Evolutionary conservation across 1,140 invertebrate genomes (phyloP).

Genomic region (Nixonia krombeini): DNA sequence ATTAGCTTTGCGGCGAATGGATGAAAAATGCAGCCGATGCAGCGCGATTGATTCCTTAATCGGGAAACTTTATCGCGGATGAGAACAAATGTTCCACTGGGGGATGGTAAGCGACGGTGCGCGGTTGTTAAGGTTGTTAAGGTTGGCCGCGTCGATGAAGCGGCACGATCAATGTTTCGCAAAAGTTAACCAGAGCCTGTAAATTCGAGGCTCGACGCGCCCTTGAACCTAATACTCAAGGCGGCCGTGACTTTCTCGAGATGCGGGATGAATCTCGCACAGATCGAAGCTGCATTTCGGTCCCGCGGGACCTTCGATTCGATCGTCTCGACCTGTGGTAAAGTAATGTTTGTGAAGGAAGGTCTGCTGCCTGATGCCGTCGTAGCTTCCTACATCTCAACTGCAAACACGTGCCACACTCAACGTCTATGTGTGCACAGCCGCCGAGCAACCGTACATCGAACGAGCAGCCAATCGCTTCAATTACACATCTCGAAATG

Average conservation of each 20-base stretch:
- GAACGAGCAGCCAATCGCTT: no score
- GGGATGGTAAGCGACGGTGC: no score
- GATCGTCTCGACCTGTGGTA: slow-evolving; percentile 24
- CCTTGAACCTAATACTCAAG: slow-evolving; percentile 43
- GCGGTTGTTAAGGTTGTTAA: no score
- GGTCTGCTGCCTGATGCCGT: slow-evolving; percentile 5
- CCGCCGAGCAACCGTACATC: no score
- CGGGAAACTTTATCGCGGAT: no score
- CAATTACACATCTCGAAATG: no score
- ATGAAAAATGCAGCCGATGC: no score
- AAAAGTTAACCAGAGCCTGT: slow-evolving; percentile 34
- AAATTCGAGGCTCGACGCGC: slow-evolving; percentile 26
- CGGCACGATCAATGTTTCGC: slow-evolving; percentile 27
- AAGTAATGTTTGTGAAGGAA: slow-evolving; percentile 48
- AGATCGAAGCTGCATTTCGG: slow-evolving; percentile 49
- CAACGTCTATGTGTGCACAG: no score
- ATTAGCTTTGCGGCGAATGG: no score
- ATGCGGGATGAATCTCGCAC: slow-evolving; percentile 27
- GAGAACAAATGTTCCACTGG: no score
- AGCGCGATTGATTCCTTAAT: no score
- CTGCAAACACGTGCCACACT: slow-evolving; percentile 11
- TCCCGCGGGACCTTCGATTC: slow-evolving; percentile 38
- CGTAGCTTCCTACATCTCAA: slow-evolving; percentile 9
- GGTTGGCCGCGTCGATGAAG: slow-evolving; percentile 16
- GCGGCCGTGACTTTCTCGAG: slow-evolving; percentile 45